Conservation (phyloP, 1,140 invertebrate genomes). For the Drosophila paulistorum region DNA sequence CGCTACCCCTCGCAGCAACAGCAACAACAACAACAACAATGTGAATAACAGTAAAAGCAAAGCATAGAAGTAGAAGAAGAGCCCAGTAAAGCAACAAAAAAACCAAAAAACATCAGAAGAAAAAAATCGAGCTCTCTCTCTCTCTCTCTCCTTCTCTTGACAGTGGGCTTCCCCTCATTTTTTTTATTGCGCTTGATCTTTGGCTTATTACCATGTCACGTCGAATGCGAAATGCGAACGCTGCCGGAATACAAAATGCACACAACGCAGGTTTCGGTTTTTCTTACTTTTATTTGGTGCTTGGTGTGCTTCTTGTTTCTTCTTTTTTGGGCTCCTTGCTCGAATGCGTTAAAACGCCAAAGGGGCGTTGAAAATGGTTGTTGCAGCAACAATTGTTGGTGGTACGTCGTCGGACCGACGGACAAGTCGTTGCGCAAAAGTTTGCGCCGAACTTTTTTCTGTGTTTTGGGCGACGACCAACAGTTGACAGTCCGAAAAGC, state of each 20-base stretch:
- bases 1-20: slow-evolving; percentile 40
- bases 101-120: neutral
- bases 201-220: slow-evolving; percentile 80
- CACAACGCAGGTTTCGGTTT: slow-evolving; percentile 23
- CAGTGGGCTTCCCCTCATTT: slow-evolving; percentile 27
- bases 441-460: slow-evolving; percentile 41
- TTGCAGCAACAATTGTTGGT: slow-evolving; percentile 48
- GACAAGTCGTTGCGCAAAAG: slow-evolving; percentile 14
- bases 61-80: slow-evolving; percentile 5
- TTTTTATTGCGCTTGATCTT: slow-evolving; percentile 74
- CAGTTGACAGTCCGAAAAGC: slow-evolving; percentile 80
- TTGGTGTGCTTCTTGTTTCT: neutral
- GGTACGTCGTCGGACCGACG: slow-evolving; percentile 6
- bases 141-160: neutral
- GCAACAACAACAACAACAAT: neutral
- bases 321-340: slow-evolving; percentile 32
- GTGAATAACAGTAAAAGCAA: slow-evolving; percentile 10
- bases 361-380: slow-evolving; percentile 61
- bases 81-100: neutral
- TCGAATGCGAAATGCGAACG: slow-evolving; percentile 73
- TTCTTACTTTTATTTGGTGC: slow-evolving; percentile 3
- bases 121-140: slow-evolving; percentile 4
- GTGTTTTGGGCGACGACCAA: slow-evolving; percentile 52
- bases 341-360: slow-evolving; percentile 71
- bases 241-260: slow-evolving; percentile 65